Evolutionary conservation across 2,113 vertebrate genomes (phyloP), one percentile per base, ranked within the genome.

Genomic region (Phoxinus phoxinus): DNA sequence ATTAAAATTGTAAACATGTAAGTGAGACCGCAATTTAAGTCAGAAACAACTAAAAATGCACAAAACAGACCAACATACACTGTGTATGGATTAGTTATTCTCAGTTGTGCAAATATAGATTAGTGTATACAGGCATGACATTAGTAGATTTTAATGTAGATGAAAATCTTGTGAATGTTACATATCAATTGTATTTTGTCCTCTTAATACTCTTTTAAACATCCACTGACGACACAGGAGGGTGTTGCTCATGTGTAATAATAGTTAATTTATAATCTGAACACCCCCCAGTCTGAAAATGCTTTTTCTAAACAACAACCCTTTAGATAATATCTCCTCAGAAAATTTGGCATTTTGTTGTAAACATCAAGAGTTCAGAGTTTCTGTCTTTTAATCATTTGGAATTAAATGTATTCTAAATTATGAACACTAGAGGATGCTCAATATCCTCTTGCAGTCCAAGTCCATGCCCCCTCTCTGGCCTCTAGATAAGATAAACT

Each of bases 371-470:
- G 25, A 12, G n/a, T n/a, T n/a, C n/a, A n/a, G n/a, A n/a, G n/a
- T 46, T 3, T 21, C 3, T 6, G 4, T 32, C 13, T 11, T 67
- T 27, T 32, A 30, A 32, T 30, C 1, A 19, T 81, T 23, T 58
- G n/a, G 3, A 37, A 59, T 78, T 21, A 32, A 17, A 17, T 30
- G 23, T 69, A 37, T 71, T 48, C 6, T 23, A 46, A 30, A 15
- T 37, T 0, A 23, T 77, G 48, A 82, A 85, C 83, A 59, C 72
- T 25, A 85, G 87, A 83, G 58, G 79, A 72, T 15, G 51, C 78
- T n/a, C 6, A 37, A 63, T 17, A 41, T 84, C 53, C 19, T 48
- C 11, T 30, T 15, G 35, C 46, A 15, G 23, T 80, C 37, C 35
- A 25, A 25, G 21, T 75, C 3, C 15, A 81, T 32, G 32, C 5